Conservation (phyloP, 2,888 invertebrate species). For the Drosophila nr. fundita region DNA sequence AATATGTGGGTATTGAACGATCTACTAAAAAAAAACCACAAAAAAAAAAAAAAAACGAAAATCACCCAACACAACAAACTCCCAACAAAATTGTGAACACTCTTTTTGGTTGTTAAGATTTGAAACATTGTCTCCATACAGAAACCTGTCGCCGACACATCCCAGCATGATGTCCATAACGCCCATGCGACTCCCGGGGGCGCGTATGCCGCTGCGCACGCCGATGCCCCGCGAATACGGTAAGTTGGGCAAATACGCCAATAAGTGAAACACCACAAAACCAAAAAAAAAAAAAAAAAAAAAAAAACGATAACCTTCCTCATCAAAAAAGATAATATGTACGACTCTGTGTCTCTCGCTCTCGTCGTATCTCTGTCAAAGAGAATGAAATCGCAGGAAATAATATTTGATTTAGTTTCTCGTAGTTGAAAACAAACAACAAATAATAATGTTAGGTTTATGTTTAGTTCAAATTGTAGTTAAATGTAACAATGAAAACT, state of each 20-base stretch:
- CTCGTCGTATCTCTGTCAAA: constrained; percentile 12
- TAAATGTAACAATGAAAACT: constrained; percentile 43
- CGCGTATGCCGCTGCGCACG: constrained; percentile 85
- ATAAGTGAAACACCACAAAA: constrained; percentile 50
- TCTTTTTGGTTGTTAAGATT: constrained; percentile 74
- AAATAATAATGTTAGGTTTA: constrained; percentile 49
- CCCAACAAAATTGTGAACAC: constrained; percentile 18
- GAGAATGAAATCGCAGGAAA: constrained; percentile 3
- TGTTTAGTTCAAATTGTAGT: constrained; percentile 60
- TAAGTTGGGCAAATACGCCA: constrained; percentile 87
- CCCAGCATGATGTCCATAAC: constrained; percentile 90
- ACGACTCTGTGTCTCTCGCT: constrained; percentile 2
- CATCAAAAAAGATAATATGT: constrained; percentile 43
- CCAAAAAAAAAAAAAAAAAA: not conserved
- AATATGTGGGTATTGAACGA: constrained; percentile 27
- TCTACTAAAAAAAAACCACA: constrained; percentile 9
- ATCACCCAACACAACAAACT: constrained; percentile 7
- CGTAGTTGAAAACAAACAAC: constrained; percentile 24
- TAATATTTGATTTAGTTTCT: constrained; percentile 32
- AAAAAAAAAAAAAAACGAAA: constrained; percentile 11
- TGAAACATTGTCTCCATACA: constrained; percentile 84
- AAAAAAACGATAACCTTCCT: constrained; percentile 24
- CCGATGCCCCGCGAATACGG: constrained; percentile 95
- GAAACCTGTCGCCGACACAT: constrained; percentile 89
- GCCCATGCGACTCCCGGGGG: constrained; percentile 87